Evolutionary conservation across 2,888 invertebrate species (phyloP), one percentile per base, ranked within the genome.

Genomic region (Pteria penguin): DNA sequence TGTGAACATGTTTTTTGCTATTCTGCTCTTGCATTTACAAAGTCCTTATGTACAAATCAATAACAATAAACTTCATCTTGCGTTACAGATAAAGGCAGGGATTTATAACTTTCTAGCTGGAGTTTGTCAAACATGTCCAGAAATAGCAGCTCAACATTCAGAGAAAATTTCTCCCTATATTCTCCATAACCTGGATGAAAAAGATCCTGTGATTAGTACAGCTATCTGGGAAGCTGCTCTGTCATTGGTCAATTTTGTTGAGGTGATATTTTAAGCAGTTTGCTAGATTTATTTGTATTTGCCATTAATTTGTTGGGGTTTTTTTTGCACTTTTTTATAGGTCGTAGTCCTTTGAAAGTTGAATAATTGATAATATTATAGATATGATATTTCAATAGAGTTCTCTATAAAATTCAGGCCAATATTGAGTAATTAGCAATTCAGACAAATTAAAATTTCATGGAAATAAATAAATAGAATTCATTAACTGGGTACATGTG

Each of bases 171-270:
- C 94, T 36, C 93, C 94, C 1, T 91, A 94, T 22, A 94, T 95
- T 54, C 94, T 96, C 86, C 93, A 93, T 67, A 94, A 94, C 87
- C 92, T 96, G 63, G 95, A 95, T 89, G 95, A 96, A 88, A 93
- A 93, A 36, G 96, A 96, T 88, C 94, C 95, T 1, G 90, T 93
- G 27, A 94, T 95, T 31, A 93, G 95, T 66, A 93, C 94, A 0
- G 93, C 94, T 78, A 94, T 96, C 29, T 97, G 97, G 97, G 95
- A 95, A 85, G 94, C 95, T 71, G 93, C 95, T 2, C 85, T 97
- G 60, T 92, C 95, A 52, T 91, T 94, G 93, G 84, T 86, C 65
- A 86, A 82, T 31, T 84, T 75, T 76, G 54, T 84, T 4, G 79
- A 79, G 67, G 88, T 88, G 70, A 60, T n/a, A 57, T 57, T 22